Evolutionary conservation across 2,888 invertebrate genomes (phyloP).

Genomic region (Petrophora chlorosata): DNA sequence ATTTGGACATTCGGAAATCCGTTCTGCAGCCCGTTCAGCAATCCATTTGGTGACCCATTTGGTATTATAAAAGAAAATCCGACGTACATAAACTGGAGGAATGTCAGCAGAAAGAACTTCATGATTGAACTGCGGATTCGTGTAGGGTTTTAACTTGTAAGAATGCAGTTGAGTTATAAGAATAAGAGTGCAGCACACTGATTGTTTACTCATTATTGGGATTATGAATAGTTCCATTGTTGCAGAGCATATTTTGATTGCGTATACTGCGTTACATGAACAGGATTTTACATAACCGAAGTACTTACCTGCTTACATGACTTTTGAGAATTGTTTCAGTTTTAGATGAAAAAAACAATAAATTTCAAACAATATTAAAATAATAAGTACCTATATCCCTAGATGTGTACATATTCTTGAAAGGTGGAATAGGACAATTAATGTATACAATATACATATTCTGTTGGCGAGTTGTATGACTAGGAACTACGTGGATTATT

Average conservation of each 20-base stretch:
- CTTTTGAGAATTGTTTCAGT: too few species aligned
- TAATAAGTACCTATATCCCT: too few species aligned
- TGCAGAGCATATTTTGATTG: conserved; percentile 12
- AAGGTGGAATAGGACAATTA: too few species aligned
- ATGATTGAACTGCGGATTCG: conserved; percentile 14
- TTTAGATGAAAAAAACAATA: too few species aligned
- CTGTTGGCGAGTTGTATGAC: too few species aligned
- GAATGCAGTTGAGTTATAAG: conserved; percentile 15
- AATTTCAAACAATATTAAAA: too few species aligned
- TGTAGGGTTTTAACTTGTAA: too few species aligned
- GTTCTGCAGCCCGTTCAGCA: neutral
- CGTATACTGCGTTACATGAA: conserved; percentile 6
- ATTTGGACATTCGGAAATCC: neutral
- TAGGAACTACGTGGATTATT: too few species aligned
- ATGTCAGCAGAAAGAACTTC: conserved; percentile 13
- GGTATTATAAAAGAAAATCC: conserved; percentile 5
- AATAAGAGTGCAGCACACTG: conserved; percentile 2
- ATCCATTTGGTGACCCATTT: neutral
- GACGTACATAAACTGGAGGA: neutral
- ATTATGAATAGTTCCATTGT: conserved; percentile 22
- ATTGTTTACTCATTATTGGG: conserved; percentile 21
- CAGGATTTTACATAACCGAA: too few species aligned
- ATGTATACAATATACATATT: too few species aligned
- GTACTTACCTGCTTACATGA: too few species aligned
- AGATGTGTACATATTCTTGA: too few species aligned